These are phyloP conservation scores for Ammodramus savannarum DNA, from an alignment of 2,113 vertebrate species.

Conservation along the genomic window DNA sequence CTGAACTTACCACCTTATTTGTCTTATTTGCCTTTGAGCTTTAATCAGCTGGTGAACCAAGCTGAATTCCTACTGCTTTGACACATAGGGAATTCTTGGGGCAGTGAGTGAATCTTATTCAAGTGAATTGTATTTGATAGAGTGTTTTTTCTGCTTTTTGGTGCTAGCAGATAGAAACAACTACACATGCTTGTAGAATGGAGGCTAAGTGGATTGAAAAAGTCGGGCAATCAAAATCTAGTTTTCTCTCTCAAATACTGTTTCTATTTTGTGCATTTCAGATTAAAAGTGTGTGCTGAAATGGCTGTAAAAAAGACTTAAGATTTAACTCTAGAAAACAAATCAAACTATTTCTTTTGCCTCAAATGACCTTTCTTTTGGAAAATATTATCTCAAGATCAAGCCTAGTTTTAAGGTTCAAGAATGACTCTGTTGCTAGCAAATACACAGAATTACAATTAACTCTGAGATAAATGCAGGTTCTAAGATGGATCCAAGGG, in stretches of 20 bases:
- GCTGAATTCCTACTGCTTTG: neutral
- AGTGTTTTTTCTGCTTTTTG: neutral
- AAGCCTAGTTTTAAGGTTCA: neutral
- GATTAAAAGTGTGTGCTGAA: neutral
- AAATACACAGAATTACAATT: neutral
- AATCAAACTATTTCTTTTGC: neutral
- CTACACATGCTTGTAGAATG: neutral
- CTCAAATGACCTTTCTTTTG: neutral
- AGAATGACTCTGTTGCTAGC: neutral
- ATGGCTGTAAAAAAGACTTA: neutral
- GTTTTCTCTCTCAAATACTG: neutral
- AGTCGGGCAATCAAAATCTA: neutral
- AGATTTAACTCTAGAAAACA: neutral
- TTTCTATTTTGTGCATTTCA: neutral
- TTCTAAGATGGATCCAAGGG: neutral
- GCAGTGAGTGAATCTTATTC: neutral
- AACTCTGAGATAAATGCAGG: neutral
- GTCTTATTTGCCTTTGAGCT: neutral
- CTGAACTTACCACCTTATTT: neutral
- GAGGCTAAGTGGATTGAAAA: neutral
- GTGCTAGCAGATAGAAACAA: neutral
- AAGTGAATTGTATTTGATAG: neutral
- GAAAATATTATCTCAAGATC: neutral
- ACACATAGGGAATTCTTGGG: neutral
- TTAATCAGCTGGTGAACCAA: neutral